Conservation (phyloP, 2,113 vertebrate species). For the Leptobrachium leishanense region DNA sequence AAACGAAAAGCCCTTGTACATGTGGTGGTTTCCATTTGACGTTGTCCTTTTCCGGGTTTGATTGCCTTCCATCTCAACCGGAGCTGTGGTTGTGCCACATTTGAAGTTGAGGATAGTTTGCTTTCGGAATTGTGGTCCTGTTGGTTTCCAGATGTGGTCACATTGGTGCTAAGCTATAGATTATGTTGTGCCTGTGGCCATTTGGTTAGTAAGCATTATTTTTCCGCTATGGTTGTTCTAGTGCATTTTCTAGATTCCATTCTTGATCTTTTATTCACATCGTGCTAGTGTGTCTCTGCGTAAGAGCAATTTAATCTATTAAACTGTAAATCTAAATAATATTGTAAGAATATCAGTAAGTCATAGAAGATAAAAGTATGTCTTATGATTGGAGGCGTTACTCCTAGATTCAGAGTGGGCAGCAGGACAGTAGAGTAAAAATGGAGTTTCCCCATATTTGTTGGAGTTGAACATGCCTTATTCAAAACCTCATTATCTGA, state of each 20-base stretch:
- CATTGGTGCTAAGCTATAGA: neutral
- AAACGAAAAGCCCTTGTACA: neutral
- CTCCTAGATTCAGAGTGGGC: too few relatives aligned
- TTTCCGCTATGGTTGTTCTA: too few relatives aligned
- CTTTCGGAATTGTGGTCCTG: conserved; percentile 5
- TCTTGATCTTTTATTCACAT: neutral
- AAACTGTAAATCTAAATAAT: too few relatives aligned
- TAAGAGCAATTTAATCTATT: too few relatives aligned
- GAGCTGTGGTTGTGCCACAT: conserved; percentile 1
- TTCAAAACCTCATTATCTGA: too few relatives aligned
- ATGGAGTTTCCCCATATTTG: too few relatives aligned
- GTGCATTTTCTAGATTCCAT: neutral
- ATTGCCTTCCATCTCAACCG: neutral
- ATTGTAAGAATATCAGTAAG: too few relatives aligned
- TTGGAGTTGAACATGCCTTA: too few relatives aligned
- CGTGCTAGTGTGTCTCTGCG: too few relatives aligned
- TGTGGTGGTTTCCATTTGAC: conserved; percentile 11
- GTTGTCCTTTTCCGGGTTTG: conserved; percentile 15
- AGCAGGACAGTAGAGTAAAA: too few relatives aligned
- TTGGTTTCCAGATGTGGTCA: conserved; percentile 7
- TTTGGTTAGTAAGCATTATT: neutral
- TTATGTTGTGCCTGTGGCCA: neutral
- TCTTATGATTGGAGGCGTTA: too few relatives aligned
- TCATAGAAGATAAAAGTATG: too few relatives aligned
- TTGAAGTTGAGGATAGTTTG: neutral